Evolutionary conservation across 2,888 invertebrate species (phyloP).

Genomic region (Synergus gifuensis): DNA sequence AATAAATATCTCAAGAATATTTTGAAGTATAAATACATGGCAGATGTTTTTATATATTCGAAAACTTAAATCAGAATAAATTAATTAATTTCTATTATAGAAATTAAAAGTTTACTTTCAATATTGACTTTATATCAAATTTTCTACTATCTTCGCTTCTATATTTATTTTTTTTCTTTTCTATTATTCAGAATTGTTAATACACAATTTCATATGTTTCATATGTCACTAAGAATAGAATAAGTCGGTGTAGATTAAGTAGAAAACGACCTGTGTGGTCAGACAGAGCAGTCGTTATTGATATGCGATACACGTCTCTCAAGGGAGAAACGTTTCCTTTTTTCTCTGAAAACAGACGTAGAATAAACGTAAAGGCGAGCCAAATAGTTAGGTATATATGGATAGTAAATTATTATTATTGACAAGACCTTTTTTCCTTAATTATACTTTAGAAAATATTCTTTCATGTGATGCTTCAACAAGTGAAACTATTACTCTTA

Average conservation of each 20-base stretch:
- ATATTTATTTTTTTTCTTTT: background rate
- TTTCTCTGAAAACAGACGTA: background rate
- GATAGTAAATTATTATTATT: background rate
- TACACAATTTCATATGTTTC: no score
- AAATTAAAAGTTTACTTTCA: no score
- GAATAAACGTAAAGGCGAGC: background rate
- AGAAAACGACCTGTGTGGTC: background rate
- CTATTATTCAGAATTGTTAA: background rate
- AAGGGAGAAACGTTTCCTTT: background rate
- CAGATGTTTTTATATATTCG: no score
- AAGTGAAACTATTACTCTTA: background rate
- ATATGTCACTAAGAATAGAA: background rate
- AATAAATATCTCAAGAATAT: no score
- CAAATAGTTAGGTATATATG: background rate
- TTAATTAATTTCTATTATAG: no score
- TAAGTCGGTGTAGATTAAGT: background rate
- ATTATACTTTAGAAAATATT: background rate
- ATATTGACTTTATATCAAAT: slow-evolving; percentile 31
- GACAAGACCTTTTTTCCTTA: background rate
- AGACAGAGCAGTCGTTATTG: background rate
- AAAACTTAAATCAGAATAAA: no score
- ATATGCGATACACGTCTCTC: slow-evolving; percentile 4
- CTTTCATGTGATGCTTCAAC: background rate
- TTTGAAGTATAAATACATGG: no score
- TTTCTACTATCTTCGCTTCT: background rate